Percentiles rank a stretch among this genome's conserved stretches.
Evolutionary conservation across 2,888 invertebrate genomes (phyloP).

Genomic region (Polia nebulosa): DNA sequence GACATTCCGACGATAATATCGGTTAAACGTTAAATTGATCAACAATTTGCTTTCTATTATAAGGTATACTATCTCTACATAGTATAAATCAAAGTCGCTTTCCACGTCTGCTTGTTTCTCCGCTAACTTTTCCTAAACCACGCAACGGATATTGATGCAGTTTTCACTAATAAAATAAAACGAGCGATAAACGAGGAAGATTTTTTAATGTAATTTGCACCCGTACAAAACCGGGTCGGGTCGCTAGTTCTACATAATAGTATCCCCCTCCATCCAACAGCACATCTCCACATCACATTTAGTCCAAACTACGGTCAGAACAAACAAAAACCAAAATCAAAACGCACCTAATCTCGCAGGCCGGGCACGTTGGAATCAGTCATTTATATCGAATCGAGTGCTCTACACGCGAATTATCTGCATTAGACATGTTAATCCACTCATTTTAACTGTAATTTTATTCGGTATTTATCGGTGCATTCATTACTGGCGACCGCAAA

Average conservation of each 20-base stretch:
- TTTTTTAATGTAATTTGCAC: no score
- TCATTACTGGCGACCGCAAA: conserved; percentile 90
- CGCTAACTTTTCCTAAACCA: no score
- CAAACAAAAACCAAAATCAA: conserved; percentile 38
- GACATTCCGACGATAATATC: neutral
- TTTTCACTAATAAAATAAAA: no score
- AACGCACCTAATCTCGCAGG: conserved; percentile 61
- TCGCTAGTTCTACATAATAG: no score
- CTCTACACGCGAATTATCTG: conserved; percentile 89
- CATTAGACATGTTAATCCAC: conserved; percentile 91
- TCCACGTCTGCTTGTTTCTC: no score
- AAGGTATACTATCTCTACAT: no score
- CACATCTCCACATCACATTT: neutral
- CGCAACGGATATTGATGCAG: no score
- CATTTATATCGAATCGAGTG: conserved; percentile 85
- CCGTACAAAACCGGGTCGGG: no score
- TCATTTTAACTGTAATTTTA: conserved; percentile 91
- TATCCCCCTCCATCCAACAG: neutral
- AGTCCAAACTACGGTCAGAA: conserved; percentile 5
- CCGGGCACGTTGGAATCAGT: conserved; percentile 80
- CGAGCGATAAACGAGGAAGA: no score
- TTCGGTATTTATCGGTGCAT: conserved; percentile 91
- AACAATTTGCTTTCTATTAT: no score
- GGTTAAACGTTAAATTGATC: no score
- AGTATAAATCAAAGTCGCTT: no score